Base-by-base conservation (phyloP, 2,888 invertebrate genomes). In the Alitta virens region DNA sequence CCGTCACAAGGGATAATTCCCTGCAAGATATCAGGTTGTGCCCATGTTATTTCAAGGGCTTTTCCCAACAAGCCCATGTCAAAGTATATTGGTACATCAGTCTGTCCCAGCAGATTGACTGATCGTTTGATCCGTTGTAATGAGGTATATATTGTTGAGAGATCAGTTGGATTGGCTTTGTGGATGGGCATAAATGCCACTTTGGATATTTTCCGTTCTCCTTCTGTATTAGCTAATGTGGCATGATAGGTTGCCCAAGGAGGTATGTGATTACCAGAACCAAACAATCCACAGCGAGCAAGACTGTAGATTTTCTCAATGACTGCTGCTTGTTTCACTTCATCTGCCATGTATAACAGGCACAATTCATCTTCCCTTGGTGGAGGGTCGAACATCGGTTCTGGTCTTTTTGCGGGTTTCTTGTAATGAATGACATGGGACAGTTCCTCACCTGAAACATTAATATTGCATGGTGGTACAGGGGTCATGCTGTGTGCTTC, bases 31-130 rank as follows among this genome's bases (percentile, higher is more conserved):
- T 56, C 42, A 27, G 56, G n/a, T 24, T 23, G 18, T 21, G 56
- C 56, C 56, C 56, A 56, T 12, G 56, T 42, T 42, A 56, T 56
- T 21, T 56, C 56, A 40, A 56, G 43, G 43, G 56, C 56, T 25
- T 56, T 56, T 18, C 40, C n/a, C 18, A 56, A 42, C 21, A 56
- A 42, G 12, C 56, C 56, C 42, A 56, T 56, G 21, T 56, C 56
- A 43, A 56, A 56, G 21, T 24, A 40, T 21, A 56, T 21, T 21
- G 56, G 56, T 56, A 43, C 16, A 42, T 56, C 12, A 25, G 33
- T 23, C n/a, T 56, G 56, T 42, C 56, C 56, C 21, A 56, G 14
- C 7, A 18, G 23, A 56, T 56, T 56, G 16, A 18, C 24, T 24
- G 40, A 21, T n/a, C n/a, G 40, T 25, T 56, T 56, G 42, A 18